These are phyloP conservation scores for Psylliodes chrysocephalus DNA, from an alignment of 2,888 invertebrate species.

Conservation along the genomic window DNA sequence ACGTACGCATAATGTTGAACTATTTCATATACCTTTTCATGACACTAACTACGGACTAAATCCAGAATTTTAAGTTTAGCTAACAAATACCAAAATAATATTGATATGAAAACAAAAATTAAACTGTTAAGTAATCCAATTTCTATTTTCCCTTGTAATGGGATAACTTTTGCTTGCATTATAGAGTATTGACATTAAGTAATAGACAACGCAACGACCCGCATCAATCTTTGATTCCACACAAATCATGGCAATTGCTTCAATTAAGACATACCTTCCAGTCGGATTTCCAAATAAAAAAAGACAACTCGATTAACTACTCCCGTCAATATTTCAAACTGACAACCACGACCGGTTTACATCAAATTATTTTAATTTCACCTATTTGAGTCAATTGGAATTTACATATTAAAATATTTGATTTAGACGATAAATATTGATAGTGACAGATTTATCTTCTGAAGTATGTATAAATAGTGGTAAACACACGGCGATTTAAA, in stretches of 20 bases:
- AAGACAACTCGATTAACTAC: slow-evolving; percentile 22
- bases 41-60: no score
- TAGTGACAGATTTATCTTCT: slow-evolving; percentile 44
- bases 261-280: slow-evolving; percentile 33
- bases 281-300: slow-evolving; percentile 16
- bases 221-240: slow-evolving; percentile 14
- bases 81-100: no score
- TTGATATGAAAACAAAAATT: no score
- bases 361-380: slow-evolving; percentile 42
- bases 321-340: slow-evolving; percentile 24
- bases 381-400: slow-evolving; percentile 40
- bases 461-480: slow-evolving; percentile 38
- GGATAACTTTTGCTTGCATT: background rate
- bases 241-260: slow-evolving; percentile 25
- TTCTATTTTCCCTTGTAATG: background rate
- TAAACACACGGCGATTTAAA: slow-evolving; percentile 34
- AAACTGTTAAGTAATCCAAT: no score
- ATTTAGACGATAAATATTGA: slow-evolving; percentile 44
- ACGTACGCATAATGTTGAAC: no score
- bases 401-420: slow-evolving; percentile 44
- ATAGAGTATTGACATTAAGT: slow-evolving; percentile 1
- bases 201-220: slow-evolving; percentile 3
- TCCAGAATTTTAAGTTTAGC: no score
- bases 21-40: no score
- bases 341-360: slow-evolving; percentile 21